A percentile compares a stretch with the other conserved stretches of the same genome.
These are phyloP conservation scores for Staurois parvus DNA, from an alignment of 2,797 vertebrate genomes.

Conservation along the genomic window DNA sequence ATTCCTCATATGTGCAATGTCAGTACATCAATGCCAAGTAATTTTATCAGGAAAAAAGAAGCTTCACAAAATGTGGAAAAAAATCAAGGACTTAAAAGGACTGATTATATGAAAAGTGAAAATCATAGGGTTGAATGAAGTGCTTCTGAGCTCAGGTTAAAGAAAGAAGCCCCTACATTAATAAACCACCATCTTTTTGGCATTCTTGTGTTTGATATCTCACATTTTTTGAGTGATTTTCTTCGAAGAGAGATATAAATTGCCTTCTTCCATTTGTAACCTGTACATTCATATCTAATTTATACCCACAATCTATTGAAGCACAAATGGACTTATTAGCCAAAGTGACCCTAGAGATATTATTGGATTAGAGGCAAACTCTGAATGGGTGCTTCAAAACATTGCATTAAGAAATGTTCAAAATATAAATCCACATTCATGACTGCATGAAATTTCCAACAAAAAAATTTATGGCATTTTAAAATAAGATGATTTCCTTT, in stretches of 20 bases:
- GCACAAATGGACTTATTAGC: slow-evolving; percentile 57
- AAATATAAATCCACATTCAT: slow-evolving; percentile 89
- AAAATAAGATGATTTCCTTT: slow-evolving; percentile 94
- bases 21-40: background rate
- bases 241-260: slow-evolving; percentile 37
- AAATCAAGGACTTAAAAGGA: slow-evolving; percentile 31
- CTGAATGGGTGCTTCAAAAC: slow-evolving; percentile 73
- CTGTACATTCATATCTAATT: slow-evolving; percentile 41
- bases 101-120: background rate
- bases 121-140: background rate
- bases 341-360: slow-evolving; percentile 72
- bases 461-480: slow-evolving; percentile 91
- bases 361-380: slow-evolving; percentile 72
- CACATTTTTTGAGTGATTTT: slow-evolving; percentile 39
- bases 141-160: background rate
- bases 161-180: background rate
- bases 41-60: background rate
- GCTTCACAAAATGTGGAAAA: background rate
- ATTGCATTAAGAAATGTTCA: slow-evolving; percentile 87
- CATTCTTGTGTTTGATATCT: slow-evolving; percentile 9
- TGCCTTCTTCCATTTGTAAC: slow-evolving; percentile 35
- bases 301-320: slow-evolving; percentile 42
- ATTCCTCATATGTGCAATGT: slow-evolving; percentile 7
- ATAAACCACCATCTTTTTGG: slow-evolving; percentile 24
- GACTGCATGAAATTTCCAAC: slow-evolving; percentile 89